Evolutionary conservation across 2,888 invertebrate species (phyloP), one percentile per base, ranked within the genome.

Genomic region (Calephelis perditalis): DNA sequence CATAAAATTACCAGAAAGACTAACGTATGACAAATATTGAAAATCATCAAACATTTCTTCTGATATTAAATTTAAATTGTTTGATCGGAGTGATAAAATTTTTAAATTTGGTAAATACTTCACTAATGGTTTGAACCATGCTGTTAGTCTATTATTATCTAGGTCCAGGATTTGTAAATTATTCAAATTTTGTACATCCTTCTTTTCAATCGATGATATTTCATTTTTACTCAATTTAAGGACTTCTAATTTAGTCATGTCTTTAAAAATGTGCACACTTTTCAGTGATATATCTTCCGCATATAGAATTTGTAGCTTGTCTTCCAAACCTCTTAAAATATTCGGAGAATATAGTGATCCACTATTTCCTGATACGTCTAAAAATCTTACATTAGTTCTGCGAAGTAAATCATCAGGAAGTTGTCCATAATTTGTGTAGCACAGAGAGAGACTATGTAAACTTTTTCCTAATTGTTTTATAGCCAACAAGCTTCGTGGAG

Each of bases 301-400:
- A 43, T 90, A 90, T 0, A 92, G 65, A 0, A 92, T 78, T 69
- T 81, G 70, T 0, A 92, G 68, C 0, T 83, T 82, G 0, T 81
- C 67, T 55, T 87, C 82, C 1, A 92, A 63, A 0, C 91, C 91
- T 9, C 71, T 65, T 15, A 93, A 80, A 0, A 82, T 73, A 46
- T 76, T 74, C 0, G 68, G 67, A 0, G 73, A 68, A 4, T 79
- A 71, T 0, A 88, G 60, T 2, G 92, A 77, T 0, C 83, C 84
- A 0, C 72, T 72, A 68, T 93, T 93, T 0, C 91, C 88, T 0
- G 93, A 92, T n/a, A 94, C 47, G 65, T 94, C 93, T 4, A 94
- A 70, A 37, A 77, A 73, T 61, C 78, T 82, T 0, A 94, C 61
- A 0, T 79, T 76, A 0, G 89, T 91, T 0, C 76, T 76, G 5